Evolutionary conservation across 2,797 vertebrate species (phyloP), one percentile per base, ranked within the genome.

Genomic region (Coreius guichenoti): DNA sequence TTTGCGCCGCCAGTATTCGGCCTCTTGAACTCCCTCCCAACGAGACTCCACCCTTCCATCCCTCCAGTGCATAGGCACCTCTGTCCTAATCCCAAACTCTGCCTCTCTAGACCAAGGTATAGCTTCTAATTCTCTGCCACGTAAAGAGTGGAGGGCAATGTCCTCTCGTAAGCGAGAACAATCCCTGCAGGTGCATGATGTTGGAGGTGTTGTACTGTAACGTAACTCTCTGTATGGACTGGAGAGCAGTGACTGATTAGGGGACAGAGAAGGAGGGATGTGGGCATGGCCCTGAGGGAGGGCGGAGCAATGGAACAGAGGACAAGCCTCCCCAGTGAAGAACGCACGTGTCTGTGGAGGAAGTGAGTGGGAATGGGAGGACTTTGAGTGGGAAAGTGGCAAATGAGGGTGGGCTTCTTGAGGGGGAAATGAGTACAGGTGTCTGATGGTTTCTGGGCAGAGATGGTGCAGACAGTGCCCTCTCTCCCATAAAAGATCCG

Each of bases 191-290:
- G 93, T 90, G 88, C 96, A 97, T 12, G 92, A 89, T 49, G 95
- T 90, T 16, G 94, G 92, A 0, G 91, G 51, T 1, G 93, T 23
- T 6, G 91, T 91, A 89, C 94, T 87, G 84, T 96, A 95, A 80
- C 95, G 92, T 84, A 97, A 90, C 87, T 97, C 96, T 88, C 94
- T 93, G 90, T 96, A 96, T 17, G 94, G 95, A 82, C 92, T 93
- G 12, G 91, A 83, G 47, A 92, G 90, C 78, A 95, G 90, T 0
- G 92, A 92, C 19, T 90, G 94, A 72, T 94, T 93, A 80, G 93
- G 90, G 69, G 91, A 82, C 65, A 90, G 93, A 86, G 94, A 45
- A n/a, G 92, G 58, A 8, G 92, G 43, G 75, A 88, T 87, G 31
- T 79, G 77, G 61, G 83, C 47, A 13, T 80, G 80, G 68, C 82